Percentiles rank a stretch among this genome's conserved stretches.
phyloP scores from a whole-genome alignment of 2,888 invertebrate species.

The Dynastes grantii region DNA sequence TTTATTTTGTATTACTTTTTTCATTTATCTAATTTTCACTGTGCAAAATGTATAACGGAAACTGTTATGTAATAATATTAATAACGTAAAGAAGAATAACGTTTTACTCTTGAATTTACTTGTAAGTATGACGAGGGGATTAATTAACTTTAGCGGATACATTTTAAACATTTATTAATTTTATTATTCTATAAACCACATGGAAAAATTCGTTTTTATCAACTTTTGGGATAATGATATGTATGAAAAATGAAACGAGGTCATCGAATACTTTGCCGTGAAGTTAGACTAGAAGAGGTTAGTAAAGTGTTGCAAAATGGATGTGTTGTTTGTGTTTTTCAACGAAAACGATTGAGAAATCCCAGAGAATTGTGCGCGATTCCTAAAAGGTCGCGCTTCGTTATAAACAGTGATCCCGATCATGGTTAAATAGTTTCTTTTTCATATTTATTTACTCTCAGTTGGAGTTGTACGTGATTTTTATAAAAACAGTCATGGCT shows the following conservation, averaged over 20 bases:
- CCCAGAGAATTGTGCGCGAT: slow-evolving; percentile 16
- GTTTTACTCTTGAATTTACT: no score
- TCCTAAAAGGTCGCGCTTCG: not conserved
- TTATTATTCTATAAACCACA: no score
- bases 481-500: slow-evolving; percentile 60
- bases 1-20: no score
- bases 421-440: slow-evolving; percentile 19
- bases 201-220: no score
- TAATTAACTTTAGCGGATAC: no score
- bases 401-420: slow-evolving; percentile 2
- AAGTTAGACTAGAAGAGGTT: slow-evolving; percentile 32
- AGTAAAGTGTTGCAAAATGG: slow-evolving; percentile 50
- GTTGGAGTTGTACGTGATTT: slow-evolving; percentile 58
- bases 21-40: no score
- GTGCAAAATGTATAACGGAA: no score
- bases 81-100: no score
- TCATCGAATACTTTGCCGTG: slow-evolving; percentile 30
- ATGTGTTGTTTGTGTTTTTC: slow-evolving; percentile 49
- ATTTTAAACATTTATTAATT: no score
- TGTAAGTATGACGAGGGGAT: no score
- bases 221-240: not conserved
- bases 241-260: slow-evolving; percentile 35
- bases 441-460: not conserved
- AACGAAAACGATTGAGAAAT: slow-evolving; percentile 20
- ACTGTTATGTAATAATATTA: no score